Percentiles rank a stretch among this genome's conserved stretches.
phyloP scores from a whole-genome alignment of 2,888 invertebrate genomes.

The Phengaris arion region DNA sequence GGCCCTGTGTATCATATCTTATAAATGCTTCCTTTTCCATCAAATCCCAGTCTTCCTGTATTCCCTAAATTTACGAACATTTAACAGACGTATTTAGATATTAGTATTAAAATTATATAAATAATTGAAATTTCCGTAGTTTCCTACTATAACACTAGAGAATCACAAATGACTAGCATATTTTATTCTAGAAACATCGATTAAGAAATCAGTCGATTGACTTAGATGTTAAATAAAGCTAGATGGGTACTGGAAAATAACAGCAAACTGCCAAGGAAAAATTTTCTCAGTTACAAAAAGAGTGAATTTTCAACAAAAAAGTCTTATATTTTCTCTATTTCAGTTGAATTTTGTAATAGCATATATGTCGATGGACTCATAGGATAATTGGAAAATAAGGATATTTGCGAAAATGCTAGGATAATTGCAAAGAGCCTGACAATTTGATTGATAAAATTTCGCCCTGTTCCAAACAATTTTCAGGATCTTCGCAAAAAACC shows the following conservation, averaged over 20 bases:
- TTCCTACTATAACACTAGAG: slow-evolving; percentile 22
- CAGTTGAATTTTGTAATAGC: too few relatives aligned
- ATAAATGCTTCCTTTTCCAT: slow-evolving; percentile 9
- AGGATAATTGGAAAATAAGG: too few relatives aligned
- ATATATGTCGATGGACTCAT: too few relatives aligned
- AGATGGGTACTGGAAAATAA: neutral
- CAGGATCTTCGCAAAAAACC: too few relatives aligned
- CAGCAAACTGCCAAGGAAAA: neutral
- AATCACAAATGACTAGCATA: slow-evolving; percentile 32
- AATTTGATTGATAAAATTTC: too few relatives aligned
- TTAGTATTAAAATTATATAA: slow-evolving; percentile 25
- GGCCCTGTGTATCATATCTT: neutral
- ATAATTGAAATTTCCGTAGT: slow-evolving; percentile 6
- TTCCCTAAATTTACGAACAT: neutral
- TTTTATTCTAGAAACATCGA: slow-evolving; percentile 30
- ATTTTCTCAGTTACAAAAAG: neutral
- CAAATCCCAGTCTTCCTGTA: slow-evolving; percentile 14
- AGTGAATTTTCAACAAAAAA: too few relatives aligned
- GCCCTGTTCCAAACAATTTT: too few relatives aligned
- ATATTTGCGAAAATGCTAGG: neutral
- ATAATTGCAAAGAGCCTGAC: neutral
- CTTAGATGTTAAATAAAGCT: slow-evolving; percentile 22
- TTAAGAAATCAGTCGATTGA: slow-evolving; percentile 32
- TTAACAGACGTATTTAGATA: neutral
- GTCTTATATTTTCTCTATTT: too few relatives aligned